A percentile compares a stretch with the other conserved stretches of the same genome.
Conservation (phyloP, 1,140 invertebrate species). For the Varroa destructor region DNA sequence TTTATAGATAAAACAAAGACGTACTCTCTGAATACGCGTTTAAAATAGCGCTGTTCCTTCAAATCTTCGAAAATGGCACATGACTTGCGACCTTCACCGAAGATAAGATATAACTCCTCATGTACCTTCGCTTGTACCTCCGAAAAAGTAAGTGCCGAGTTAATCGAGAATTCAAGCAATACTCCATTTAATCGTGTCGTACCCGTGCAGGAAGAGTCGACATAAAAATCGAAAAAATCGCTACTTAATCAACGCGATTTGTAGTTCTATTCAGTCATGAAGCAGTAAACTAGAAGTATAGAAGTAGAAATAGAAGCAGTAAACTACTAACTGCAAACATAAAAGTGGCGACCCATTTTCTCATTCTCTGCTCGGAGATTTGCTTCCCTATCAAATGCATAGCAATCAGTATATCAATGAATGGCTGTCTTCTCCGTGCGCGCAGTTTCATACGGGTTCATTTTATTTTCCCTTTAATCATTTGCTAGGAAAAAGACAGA, state of each 20-base stretch:
- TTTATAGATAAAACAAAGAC: background rate
- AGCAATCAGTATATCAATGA: conserved; percentile 80
- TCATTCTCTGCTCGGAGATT: conserved; percentile 66
- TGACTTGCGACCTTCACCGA: conserved; percentile 57
- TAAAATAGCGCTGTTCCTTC: background rate
- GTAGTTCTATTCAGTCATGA: background rate
- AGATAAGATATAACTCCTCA: conserved; percentile 57
- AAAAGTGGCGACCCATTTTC: conserved; percentile 69
- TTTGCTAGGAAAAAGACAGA: background rate
- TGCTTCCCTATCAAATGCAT: conserved; percentile 44
- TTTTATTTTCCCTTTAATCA: conserved; percentile 33
- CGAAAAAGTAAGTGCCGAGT: conserved; percentile 52
- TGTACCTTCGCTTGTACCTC: conserved; percentile 64
- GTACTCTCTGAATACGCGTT: conserved; percentile 1
- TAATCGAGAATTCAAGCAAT: conserved; percentile 52
- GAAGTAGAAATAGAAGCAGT: background rate
- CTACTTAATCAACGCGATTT: background rate
- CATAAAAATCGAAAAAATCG: background rate
- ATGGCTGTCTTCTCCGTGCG: conserved; percentile 69
- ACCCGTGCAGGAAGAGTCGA: conserved; percentile 44
- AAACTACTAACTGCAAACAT: conserved; percentile 50
- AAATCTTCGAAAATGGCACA: conserved; percentile 39
- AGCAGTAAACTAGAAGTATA: background rate
- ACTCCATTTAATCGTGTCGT: conserved; percentile 72
- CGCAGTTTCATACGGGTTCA: background rate